Evolutionary conservation across 2,797 vertebrate genomes (phyloP).

Genomic region (Balearica regulorum): DNA sequence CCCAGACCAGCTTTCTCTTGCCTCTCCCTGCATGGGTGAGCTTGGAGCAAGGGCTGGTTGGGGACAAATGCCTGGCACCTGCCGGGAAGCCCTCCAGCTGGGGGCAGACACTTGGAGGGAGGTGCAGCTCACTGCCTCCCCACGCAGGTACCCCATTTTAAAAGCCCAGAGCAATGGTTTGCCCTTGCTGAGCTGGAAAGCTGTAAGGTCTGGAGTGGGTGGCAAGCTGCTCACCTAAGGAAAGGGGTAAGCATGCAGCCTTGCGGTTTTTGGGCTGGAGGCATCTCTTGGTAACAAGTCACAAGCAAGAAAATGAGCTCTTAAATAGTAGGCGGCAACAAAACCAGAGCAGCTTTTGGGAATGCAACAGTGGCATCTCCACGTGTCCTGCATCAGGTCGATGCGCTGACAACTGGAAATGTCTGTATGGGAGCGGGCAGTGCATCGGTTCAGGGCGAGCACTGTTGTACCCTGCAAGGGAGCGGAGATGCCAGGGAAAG

Average conservation of each 20-base stretch:
- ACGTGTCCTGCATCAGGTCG: accelerated
- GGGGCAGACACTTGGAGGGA: not conserved
- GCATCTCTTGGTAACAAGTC: not conserved
- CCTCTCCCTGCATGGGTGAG: accelerated
- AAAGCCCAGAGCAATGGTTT: not conserved
- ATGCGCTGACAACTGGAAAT: accelerated
- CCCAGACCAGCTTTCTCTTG: not conserved
- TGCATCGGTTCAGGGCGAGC: accelerated
- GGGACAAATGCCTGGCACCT: not conserved
- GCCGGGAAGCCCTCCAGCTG: accelerated
- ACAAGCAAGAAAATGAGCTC: not conserved
- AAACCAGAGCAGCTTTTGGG: not conserved
- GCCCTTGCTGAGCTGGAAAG: not conserved
- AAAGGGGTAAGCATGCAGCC: not conserved
- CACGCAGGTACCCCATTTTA: accelerated
- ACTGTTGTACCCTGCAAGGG: accelerated
- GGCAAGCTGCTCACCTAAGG: not conserved
- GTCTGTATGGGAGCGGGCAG: accelerated
- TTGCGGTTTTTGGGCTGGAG: not conserved
- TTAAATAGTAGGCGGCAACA: not conserved
- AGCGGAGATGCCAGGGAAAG: accelerated
- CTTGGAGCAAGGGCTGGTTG: not conserved
- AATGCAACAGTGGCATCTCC: not conserved
- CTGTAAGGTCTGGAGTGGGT: not conserved
- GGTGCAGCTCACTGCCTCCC: not conserved